phyloP scores from a whole-genome alignment of 2,888 invertebrate genomes.

The Petrolisthes cinctipes region DNA sequence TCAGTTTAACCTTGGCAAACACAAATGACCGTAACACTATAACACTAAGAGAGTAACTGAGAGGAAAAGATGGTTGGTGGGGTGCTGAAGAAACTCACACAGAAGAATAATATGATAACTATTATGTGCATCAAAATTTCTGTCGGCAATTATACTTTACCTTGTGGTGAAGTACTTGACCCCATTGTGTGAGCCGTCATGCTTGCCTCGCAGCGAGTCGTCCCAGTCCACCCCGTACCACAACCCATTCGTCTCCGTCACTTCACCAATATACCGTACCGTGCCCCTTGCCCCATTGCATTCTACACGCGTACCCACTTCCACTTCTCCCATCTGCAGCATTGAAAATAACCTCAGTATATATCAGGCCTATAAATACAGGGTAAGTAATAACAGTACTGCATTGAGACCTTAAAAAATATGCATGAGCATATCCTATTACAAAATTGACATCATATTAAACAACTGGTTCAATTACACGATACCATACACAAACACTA shows the following conservation, averaged over 20 bases:
- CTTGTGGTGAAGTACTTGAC: conserved; percentile 79
- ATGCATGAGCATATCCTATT: not conserved
- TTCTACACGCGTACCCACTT: conserved; percentile 35
- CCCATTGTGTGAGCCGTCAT: conserved; percentile 88
- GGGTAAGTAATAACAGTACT: not conserved
- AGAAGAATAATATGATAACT: not conserved
- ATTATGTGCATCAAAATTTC: not conserved
- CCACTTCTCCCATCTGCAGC: not conserved
- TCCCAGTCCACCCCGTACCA: conserved; percentile 99
- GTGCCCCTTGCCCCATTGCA: conserved; percentile 71
- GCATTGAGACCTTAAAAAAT: not conserved
- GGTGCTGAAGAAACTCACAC: not conserved
- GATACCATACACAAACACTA: no score
- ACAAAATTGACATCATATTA: no score
- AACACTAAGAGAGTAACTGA: no score
- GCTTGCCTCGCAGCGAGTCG: conserved; percentile 87
- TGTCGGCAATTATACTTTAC: conserved; percentile 7
- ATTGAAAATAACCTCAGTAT: not conserved
- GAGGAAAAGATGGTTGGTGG: not conserved
- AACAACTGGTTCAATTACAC: no score
- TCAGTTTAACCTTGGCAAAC: not conserved
- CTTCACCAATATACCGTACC: conserved; percentile 82
- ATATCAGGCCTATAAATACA: not conserved
- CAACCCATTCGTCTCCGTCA: conserved; percentile 77
- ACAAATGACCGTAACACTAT: not conserved